Percentiles rank a stretch among this genome's conserved stretches.
Evolutionary conservation across 2,113 vertebrate genomes (phyloP).

Genomic region (Meles meles): DNA sequence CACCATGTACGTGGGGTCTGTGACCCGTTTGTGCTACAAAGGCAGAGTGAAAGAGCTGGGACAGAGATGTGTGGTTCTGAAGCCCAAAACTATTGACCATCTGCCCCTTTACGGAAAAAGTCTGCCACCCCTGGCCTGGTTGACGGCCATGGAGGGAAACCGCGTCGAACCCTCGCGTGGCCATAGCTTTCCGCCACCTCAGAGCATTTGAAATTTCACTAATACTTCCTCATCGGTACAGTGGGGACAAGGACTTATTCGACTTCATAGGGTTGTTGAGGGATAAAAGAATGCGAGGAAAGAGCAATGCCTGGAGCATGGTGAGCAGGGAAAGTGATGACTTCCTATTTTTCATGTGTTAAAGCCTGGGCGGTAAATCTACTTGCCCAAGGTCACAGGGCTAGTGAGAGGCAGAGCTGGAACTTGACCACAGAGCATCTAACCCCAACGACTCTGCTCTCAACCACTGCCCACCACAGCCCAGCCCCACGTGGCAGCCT

Average conservation of each 20-base stretch:
- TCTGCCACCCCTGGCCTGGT: not conserved
- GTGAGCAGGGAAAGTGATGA: not conserved
- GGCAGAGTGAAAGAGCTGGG: not conserved
- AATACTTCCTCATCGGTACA: conserved; percentile 21
- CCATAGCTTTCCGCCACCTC: not conserved
- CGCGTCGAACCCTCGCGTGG: not conserved
- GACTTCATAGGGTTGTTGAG: not conserved
- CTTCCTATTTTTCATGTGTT: not conserved
- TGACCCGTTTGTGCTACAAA: not conserved
- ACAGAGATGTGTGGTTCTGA: not conserved
- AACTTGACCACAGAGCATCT: not conserved
- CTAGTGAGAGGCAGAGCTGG: not conserved
- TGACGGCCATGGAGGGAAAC: not conserved
- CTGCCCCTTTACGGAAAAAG: not conserved
- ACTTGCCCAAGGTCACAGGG: conserved; percentile 4
- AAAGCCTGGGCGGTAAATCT: not conserved
- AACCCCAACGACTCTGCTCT: not conserved
- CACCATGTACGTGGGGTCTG: fast-evolving
- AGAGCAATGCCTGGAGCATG: not conserved
- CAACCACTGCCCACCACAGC: too few relatives aligned
- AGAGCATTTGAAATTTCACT: not conserved
- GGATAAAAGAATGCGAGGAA: not conserved
- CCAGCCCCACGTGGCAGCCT: not conserved
- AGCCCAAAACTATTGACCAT: too few relatives aligned
- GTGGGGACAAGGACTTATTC: not conserved